Percentiles rank a stretch among this genome's conserved stretches.
phyloP scores from a whole-genome alignment of 1,140 invertebrate genomes.

The Scaptomyza graminum region DNA sequence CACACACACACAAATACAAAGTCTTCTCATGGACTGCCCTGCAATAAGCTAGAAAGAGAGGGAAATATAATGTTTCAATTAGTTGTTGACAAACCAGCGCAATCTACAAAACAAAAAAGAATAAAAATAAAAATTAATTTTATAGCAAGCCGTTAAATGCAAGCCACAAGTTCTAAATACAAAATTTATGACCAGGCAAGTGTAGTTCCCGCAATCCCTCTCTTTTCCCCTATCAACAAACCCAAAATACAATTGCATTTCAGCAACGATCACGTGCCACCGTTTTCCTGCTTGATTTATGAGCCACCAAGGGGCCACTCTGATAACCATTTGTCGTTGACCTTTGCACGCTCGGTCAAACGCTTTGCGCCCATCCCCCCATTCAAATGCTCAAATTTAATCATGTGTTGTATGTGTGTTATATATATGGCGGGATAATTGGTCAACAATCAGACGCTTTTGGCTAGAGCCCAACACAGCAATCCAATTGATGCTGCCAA shows the following conservation, averaged over 20 bases:
- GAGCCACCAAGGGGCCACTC: constrained; percentile 1
- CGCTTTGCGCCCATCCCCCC: neutral
- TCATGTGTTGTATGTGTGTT: neutral
- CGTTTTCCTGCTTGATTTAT: constrained; percentile 29
- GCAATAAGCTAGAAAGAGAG: constrained; percentile 37
- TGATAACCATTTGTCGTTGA: constrained; percentile 36
- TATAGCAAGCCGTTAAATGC: constrained; percentile 56
- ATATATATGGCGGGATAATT: constrained; percentile 27
- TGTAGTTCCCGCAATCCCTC: constrained; percentile 3
- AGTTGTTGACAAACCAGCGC: constrained; percentile 63
- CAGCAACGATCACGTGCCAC: constrained; percentile 57
- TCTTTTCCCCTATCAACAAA: neutral
- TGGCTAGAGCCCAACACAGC: constrained; percentile 22
- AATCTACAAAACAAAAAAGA: constrained; percentile 1
- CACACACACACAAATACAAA: constrained; percentile 26
- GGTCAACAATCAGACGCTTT: constrained; percentile 20
- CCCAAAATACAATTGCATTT: constrained; percentile 29
- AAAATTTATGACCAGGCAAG: constrained; percentile 41
- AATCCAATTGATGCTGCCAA: constrained; percentile 39
- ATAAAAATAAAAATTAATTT: constrained; percentile 61
- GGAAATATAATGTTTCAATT: constrained; percentile 64
- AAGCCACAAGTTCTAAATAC: constrained; percentile 60
- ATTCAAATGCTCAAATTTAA: constrained; percentile 8
- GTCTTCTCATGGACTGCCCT: constrained; percentile 38
- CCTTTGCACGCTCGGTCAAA: constrained; percentile 11